phyloP scores from a whole-genome alignment of 2,797 vertebrate genomes.

The Pygocentrus nattereri region DNA sequence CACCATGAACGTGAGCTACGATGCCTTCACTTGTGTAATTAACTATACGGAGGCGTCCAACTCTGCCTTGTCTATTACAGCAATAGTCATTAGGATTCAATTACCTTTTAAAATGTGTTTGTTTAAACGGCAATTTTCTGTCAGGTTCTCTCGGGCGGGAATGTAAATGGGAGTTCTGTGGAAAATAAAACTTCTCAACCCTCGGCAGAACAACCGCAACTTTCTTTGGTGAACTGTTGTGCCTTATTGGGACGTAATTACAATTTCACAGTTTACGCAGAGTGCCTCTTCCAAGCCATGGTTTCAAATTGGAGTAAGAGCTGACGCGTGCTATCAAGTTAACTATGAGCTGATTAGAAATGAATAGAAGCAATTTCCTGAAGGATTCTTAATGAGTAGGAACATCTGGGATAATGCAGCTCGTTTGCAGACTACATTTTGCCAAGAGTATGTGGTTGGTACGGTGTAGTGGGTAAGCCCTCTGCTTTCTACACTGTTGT shows the following conservation, averaged over 20 bases:
- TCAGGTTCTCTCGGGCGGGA: neutral
- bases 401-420: neutral
- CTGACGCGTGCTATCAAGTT: too few species aligned
- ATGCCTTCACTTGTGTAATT: slow-evolving; percentile 10
- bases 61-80: neutral
- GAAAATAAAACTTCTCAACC: neutral
- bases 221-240: neutral
- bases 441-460: too few species aligned
- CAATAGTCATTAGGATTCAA: slow-evolving; percentile 1
- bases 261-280: neutral
- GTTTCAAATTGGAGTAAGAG: neutral
- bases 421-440: neutral
- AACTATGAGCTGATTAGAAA: neutral
- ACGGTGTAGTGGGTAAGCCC: too few species aligned
- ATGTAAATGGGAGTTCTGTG: neutral
- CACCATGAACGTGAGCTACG: neutral
- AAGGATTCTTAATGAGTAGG: neutral
- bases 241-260: neutral
- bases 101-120: neutral
- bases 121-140: neutral
- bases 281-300: neutral
- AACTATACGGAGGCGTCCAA: neutral
- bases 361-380: neutral
- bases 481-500: too few species aligned
- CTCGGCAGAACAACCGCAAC: neutral